A percentile compares a stretch with the other conserved stretches of the same genome.
Conservation (phyloP, 2,113 vertebrate genomes). For the Strix aluco region DNA sequence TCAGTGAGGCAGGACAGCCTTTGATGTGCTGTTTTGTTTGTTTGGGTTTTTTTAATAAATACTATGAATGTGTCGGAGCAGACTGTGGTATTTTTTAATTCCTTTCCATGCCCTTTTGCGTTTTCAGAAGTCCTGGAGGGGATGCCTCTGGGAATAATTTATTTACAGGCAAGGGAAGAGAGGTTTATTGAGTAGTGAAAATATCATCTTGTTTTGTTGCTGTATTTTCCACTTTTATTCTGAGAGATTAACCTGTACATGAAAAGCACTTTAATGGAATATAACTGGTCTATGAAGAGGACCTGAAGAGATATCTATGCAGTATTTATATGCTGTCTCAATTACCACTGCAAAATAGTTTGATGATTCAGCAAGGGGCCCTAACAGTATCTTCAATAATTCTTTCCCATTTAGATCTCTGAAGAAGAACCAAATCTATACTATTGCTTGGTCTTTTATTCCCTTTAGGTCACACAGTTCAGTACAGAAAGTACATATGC, state of each 20-base stretch:
- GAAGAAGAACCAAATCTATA: slow-evolving; percentile 50
- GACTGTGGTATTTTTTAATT: slow-evolving; percentile 1
- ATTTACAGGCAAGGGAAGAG: slow-evolving; percentile 49
- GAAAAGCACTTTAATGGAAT: slow-evolving; percentile 51
- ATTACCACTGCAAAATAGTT: slow-evolving; percentile 54
- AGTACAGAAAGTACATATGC: background rate
- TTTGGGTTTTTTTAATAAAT: background rate
- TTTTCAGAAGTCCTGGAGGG: background rate
- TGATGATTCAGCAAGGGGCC: slow-evolving; percentile 61
- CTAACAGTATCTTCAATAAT: slow-evolving; percentile 39
- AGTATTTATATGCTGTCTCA: slow-evolving; percentile 64
- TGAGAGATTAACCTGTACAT: slow-evolving; percentile 62
- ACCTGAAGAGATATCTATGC: slow-evolving; percentile 52
- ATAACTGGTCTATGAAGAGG: slow-evolving; percentile 44
- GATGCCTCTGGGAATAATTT: slow-evolving; percentile 48
- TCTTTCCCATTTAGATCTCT: slow-evolving; percentile 31
- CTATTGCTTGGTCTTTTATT: slow-evolving; percentile 14
- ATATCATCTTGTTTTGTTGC: slow-evolving; percentile 47
- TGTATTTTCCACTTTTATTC: slow-evolving; percentile 55
- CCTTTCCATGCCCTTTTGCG: slow-evolving; percentile 10
- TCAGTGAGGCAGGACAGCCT: background rate
- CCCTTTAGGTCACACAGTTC: slow-evolving; percentile 15
- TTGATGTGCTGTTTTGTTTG: background rate
- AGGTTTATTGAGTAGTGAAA: slow-evolving; percentile 57
- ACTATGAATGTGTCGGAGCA: background rate